phyloP scores from a whole-genome alignment of 2,113 vertebrate species.

The Dipodomys ordii region DNA sequence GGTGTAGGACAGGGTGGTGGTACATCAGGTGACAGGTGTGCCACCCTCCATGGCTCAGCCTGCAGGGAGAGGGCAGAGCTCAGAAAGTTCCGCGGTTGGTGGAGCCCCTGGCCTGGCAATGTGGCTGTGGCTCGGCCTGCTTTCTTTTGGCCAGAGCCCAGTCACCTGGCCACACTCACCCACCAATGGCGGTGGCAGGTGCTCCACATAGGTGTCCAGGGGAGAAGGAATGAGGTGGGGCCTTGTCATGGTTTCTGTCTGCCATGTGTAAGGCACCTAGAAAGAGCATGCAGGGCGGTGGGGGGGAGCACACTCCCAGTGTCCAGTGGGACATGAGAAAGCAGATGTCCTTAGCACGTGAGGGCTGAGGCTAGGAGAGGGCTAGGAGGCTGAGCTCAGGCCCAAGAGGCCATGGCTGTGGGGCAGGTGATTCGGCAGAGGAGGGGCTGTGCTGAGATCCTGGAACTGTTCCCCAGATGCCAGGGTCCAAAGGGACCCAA shows the following conservation, averaged over 20 bases:
- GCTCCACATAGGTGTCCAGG: accelerated
- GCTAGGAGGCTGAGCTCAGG: neutral
- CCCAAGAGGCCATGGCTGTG: neutral
- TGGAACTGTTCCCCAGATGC: too few species aligned
- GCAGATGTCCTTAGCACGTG: accelerated
- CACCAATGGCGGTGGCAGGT: neutral
- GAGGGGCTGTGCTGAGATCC: neutral
- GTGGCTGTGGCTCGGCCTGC: neutral
- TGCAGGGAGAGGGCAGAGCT: neutral
- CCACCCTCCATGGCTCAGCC: neutral
- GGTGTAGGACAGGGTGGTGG: too few species aligned
- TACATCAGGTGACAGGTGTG: neutral
- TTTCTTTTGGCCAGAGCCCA: too few species aligned
- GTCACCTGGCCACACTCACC: too few species aligned
- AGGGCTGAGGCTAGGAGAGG: too few species aligned
- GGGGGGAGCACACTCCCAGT: neutral
- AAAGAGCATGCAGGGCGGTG: too few species aligned
- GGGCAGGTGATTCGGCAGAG: neutral
- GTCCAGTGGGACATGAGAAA: neutral
- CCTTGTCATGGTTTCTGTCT: accelerated
- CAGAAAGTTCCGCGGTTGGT: neutral
- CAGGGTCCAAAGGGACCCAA: neutral
- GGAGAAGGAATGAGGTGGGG: neutral
- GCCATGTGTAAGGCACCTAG: neutral
- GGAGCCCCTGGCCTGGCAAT: neutral